Evolutionary conservation across 2,888 invertebrate species (phyloP), one percentile per base, ranked within the genome.

Genomic region (Dolichomitus sp.): DNA sequence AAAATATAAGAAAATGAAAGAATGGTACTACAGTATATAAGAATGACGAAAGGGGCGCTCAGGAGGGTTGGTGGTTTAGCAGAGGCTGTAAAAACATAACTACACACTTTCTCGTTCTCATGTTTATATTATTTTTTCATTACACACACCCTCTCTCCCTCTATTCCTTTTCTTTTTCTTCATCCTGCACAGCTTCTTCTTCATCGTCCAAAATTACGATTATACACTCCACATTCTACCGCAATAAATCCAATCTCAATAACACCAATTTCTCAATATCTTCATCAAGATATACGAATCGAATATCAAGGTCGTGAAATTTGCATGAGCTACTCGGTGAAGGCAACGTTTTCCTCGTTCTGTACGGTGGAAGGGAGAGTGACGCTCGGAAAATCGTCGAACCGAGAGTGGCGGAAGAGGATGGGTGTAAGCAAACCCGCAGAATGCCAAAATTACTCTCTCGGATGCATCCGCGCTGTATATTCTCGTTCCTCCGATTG

Each of bases 391-490:
- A 70, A 75, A 83, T 83, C 61, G 79, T 66, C 59, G 75, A 79
- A 65, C 75, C 76, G 70, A 27, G 61, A 40, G 45, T 61, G 37
- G 40, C 27, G 45, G n/a, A 61, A 66, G 17, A 40, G 76, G 63
- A 23, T 17, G 79, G 72, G 70, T 90, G 91, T 90, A 92, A 92
- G 92, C 92, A 92, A 92, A 92, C 92, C 92, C 92, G 92, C 92
- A 92, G 91, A 92, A 92, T 90, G 89, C 89, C 87, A 88, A 90
- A 92, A 92, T 92, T 92, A 92, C 92, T 91, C 92, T 90, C 91
- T 90, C 88, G 89, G 91, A 90, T 92, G 91, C 92, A 90, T 91
- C 89, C 89, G 88, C 89, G 88, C 89, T 89, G 85, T 88, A 66
- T 76, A 88, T 88, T 88, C 87, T 86, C 88, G 86, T 86, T 86